Evolutionary conservation across 2,113 vertebrate genomes (phyloP).

Genomic region (Muntiacus muntjak): DNA sequence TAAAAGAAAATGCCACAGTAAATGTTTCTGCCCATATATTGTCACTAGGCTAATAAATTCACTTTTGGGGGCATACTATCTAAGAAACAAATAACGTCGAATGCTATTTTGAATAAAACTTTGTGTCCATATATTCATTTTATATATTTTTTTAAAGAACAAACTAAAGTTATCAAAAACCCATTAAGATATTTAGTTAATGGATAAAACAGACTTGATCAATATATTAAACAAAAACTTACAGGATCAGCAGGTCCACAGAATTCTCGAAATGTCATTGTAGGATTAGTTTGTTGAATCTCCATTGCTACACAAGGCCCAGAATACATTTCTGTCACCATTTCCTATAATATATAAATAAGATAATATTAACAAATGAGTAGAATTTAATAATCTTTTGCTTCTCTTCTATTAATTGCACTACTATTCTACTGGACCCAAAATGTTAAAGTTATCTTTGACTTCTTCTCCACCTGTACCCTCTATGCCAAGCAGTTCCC

Average conservation of each 20-base stretch:
- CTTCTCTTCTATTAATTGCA: background rate
- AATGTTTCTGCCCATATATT: background rate
- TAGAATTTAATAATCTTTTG: background rate
- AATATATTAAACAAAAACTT: conserved; percentile 79
- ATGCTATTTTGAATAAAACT: background rate
- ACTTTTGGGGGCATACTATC: background rate
- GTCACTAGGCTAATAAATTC: background rate
- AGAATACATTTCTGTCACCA: conserved; percentile 92
- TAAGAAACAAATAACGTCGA: background rate
- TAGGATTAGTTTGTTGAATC: conserved; percentile 82
- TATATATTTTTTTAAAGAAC: background rate
- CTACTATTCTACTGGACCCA: background rate
- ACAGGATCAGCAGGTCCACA: conserved; percentile 96
- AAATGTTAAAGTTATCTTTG: background rate
- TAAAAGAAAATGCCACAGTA: background rate
- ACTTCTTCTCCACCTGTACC: background rate
- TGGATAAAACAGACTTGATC: background rate
- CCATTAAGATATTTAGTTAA: background rate
- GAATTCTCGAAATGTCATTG: conserved; percentile 90
- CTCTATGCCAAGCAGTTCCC: background rate
- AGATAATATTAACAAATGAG: background rate
- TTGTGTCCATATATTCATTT: background rate
- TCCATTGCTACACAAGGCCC: conserved; percentile 94
- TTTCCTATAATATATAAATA: conserved; percentile 78
- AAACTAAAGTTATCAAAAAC: background rate